phyloP scores from a whole-genome alignment of 2,113 vertebrate species.

The Zingel zingel region DNA sequence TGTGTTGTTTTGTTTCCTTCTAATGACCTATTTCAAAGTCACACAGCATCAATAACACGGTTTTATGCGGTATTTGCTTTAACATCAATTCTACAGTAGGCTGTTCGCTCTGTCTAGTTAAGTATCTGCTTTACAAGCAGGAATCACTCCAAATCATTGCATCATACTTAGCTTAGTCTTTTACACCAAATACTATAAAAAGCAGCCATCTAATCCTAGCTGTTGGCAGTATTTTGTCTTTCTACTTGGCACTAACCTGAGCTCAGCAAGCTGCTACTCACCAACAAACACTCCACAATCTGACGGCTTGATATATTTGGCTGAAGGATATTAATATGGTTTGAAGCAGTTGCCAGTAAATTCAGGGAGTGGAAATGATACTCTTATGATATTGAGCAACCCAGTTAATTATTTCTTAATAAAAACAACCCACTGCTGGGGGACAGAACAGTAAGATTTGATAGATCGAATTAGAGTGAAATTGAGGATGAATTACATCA shows the following conservation, averaged over 20 bases:
- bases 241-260: constrained; percentile 51
- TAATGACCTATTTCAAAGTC: neutral
- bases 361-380: neutral
- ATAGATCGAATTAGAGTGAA: neutral
- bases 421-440: neutral
- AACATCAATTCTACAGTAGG: neutral
- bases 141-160: constrained; percentile 56
- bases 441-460: neutral
- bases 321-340: constrained; percentile 15
- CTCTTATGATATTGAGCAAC: constrained; percentile 1
- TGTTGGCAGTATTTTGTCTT: constrained; percentile 52
- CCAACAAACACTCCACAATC: constrained; percentile 36
- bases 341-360: constrained; percentile 22
- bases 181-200: constrained; percentile 64
- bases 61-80: constrained; percentile 15
- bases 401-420: neutral
- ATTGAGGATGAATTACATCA: constrained; percentile 17
- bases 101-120: constrained; percentile 7
- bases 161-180: constrained; percentile 54
- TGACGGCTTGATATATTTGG: constrained; percentile 35
- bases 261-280: constrained; percentile 48
- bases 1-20: neutral
- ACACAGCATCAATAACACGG: neutral
- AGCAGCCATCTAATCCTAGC: constrained; percentile 57
- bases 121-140: constrained; percentile 51